Evolutionary conservation across 2,113 vertebrate genomes (phyloP).

Genomic region (Chaetodon trifascialis): DNA sequence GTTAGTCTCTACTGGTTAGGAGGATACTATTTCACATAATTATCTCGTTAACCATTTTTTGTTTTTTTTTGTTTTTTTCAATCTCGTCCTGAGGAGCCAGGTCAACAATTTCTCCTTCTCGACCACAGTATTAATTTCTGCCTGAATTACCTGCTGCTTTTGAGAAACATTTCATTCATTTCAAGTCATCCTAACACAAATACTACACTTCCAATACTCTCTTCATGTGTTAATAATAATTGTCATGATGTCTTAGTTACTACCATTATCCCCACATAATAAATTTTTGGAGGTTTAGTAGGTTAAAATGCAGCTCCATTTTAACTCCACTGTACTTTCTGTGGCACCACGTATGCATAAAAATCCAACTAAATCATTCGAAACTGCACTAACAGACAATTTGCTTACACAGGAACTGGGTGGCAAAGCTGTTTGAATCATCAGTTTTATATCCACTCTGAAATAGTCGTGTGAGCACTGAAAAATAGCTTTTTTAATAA

Average conservation of each 20-base stretch:
- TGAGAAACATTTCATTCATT: no score
- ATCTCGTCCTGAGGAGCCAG: not conserved
- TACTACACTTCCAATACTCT: not conserved
- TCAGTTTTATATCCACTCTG: not conserved
- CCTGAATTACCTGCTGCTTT: conserved; percentile 25
- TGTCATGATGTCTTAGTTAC: no score
- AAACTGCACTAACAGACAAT: not conserved
- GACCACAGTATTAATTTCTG: not conserved
- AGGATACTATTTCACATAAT: conserved; percentile 2
- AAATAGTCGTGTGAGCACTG: not conserved
- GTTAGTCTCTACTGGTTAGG: conserved; percentile 3
- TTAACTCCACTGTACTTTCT: not conserved
- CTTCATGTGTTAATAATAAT: no score
- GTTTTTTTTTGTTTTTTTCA: no score
- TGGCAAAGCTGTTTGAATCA: conserved; percentile 7
- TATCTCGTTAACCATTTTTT: no score
- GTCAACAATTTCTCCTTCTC: not conserved
- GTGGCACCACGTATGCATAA: not conserved
- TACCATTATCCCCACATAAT: no score
- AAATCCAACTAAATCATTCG: not conserved
- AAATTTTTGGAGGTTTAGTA: no score
- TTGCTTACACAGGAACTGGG: not conserved
- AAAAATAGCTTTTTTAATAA: conserved; percentile 6
- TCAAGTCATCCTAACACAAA: not conserved
- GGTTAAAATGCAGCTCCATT: not conserved